phyloP scores from a whole-genome alignment of 2,113 vertebrate genomes.

The Trinectes maculatus region DNA sequence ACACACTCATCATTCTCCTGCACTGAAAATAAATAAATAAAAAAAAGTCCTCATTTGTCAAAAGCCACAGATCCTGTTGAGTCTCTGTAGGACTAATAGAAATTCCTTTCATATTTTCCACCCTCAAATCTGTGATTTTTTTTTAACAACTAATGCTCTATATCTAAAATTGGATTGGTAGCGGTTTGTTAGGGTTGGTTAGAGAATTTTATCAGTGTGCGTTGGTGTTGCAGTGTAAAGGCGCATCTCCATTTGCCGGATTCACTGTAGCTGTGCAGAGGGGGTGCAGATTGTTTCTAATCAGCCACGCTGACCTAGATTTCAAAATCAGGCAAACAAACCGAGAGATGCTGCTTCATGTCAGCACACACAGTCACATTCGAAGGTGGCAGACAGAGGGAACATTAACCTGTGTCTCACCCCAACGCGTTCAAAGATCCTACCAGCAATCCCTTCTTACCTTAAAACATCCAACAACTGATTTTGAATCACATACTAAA shows the following conservation, averaged over 20 bases:
- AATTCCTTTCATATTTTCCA: constrained; percentile 57
- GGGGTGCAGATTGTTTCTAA: constrained; percentile 72
- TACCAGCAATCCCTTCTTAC: constrained; percentile 25
- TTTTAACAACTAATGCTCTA: constrained; percentile 38
- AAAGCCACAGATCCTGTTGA: constrained; percentile 41
- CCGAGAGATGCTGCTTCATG: constrained; percentile 19
- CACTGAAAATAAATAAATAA: constrained; percentile 41
- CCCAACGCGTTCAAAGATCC: constrained; percentile 21
- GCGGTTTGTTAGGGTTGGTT: constrained; percentile 40
- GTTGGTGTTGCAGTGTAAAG: constrained; percentile 16
- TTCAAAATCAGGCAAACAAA: constrained; percentile 50
- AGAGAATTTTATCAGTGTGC: constrained; percentile 16
- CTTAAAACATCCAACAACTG: constrained; percentile 34
- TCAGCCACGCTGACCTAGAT: constrained; percentile 76
- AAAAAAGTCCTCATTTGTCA: constrained; percentile 62
- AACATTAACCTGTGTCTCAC: constrained; percentile 10
- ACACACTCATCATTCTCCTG: constrained; percentile 58
- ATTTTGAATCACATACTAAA: constrained; percentile 51
- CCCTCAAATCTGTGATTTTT: constrained; percentile 49
- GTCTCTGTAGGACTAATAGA: constrained; percentile 50
- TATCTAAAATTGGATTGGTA: constrained; percentile 64
- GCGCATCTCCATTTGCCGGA: constrained; percentile 38
- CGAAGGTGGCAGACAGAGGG: constrained; percentile 20
- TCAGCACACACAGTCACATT: constrained; percentile 27
- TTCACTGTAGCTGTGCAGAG: constrained; percentile 65